Conservation (phyloP, 2,797 vertebrate species). For the Dromococcyx pavoninus region DNA sequence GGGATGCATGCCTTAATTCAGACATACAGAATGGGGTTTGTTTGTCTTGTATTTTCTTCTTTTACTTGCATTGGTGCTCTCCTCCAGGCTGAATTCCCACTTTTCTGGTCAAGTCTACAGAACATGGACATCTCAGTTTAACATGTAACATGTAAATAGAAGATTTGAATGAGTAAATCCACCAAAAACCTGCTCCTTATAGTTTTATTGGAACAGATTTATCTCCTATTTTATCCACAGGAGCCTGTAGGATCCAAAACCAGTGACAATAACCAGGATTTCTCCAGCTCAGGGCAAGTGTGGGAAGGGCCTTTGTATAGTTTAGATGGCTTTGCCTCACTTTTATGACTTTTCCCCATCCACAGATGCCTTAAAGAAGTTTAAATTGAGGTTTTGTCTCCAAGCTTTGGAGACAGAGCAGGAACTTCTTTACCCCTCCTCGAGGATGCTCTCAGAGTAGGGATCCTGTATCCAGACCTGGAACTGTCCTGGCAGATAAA, state of each 20-base stretch:
- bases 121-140: rapidly evolving
- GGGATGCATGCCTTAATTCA: background rate
- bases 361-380: background rate
- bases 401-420: background rate
- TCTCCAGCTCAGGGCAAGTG: background rate
- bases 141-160: background rate
- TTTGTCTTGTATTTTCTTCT: background rate
- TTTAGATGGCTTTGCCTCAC: background rate
- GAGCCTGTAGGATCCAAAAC: background rate
- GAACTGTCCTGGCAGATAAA: background rate
- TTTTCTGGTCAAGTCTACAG: background rate
- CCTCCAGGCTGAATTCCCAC: background rate
- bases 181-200: background rate
- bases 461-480: background rate
- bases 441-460: background rate
- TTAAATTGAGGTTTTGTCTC: background rate
- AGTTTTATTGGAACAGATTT: background rate
- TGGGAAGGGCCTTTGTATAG: background rate
- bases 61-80: background rate
- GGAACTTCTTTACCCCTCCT: background rate
- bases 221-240: background rate
- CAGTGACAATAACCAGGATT: background rate
- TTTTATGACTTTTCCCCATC: background rate
- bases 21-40: rapidly evolving
- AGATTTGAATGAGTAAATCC: background rate